A percentile compares a stretch with the other conserved stretches of the same genome.
These are phyloP conservation scores for Gobiocypris rarus DNA, from an alignment of 2,113 vertebrate species.

Conservation along the genomic window DNA sequence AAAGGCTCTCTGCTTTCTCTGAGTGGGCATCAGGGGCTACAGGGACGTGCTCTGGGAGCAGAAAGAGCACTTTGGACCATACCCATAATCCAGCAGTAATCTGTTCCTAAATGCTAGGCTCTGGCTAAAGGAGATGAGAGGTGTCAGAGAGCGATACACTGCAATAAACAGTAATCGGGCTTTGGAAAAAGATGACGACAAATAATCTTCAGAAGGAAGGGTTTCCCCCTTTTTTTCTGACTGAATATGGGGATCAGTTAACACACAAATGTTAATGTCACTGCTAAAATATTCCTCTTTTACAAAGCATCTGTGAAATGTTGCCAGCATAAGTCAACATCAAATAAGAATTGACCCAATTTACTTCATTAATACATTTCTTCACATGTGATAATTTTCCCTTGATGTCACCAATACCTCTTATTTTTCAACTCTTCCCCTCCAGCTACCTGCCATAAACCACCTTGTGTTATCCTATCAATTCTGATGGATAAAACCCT, in stretches of 20 bases:
- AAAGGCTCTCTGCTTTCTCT: constrained; percentile 22
- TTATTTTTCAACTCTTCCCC: neutral
- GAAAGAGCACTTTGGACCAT: constrained; percentile 38
- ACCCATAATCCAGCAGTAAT: constrained; percentile 27
- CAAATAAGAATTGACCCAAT: neutral
- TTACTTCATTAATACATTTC: neutral
- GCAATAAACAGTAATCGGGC: constrained; percentile 24
- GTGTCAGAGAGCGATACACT: neutral
- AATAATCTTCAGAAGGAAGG: neutral
- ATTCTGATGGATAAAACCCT: neutral
- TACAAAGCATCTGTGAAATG: too few relatives aligned
- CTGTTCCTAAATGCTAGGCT: constrained; percentile 27
- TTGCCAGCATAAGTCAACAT: neutral
- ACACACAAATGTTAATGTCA: neutral
- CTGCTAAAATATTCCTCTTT: neutral
- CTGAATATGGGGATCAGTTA: neutral
- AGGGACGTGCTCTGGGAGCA: constrained; percentile 44
- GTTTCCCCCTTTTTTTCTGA: neutral
- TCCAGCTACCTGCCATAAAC: neutral
- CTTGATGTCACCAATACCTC: neutral
- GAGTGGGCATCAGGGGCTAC: constrained; percentile 2
- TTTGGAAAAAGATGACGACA: neutral
- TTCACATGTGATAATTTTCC: neutral
- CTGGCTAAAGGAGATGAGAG: constrained; percentile 23
- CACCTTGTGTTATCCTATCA: too few relatives aligned